Base-by-base conservation (phyloP, 2,797 vertebrate species). In the Clarias pachynema region DNA sequence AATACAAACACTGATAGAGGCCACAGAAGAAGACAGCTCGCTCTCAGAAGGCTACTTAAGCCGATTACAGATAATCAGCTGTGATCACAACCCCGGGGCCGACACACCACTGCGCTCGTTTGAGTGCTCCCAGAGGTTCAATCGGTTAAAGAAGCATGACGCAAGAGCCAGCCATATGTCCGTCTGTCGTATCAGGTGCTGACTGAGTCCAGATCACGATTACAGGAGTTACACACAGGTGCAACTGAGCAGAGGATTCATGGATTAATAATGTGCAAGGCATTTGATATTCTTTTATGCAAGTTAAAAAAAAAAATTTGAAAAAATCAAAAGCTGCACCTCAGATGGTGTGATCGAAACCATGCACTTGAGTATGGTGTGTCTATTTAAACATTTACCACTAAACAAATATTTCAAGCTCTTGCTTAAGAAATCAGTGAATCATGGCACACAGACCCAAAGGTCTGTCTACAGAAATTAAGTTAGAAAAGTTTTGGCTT, bases 21-120 rank as follows among this genome's bases (percentile, higher is more conserved):
- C 62, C 49, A 53, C 29, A 63, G 77, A 56, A 85, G 37, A 66
- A 31, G 79, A 87, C 89, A 82, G 91, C 91, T 89, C 83, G 57
- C 90, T 93, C 93, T 90, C 91, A 88, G 91, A 92, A 94, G 92
- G 89, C 89, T 80, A n/a, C 73, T 88, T 94, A 94, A 95, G 93
- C 91, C 88, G 94, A 93, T 95, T 94, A 95, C 84, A 92, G 90
- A 90, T 91, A 91, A 93, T 94, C 93, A 93, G 93, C 91, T 89
- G 91, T 90, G 92, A 92, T 94, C 91, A 92, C 91, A 89, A 89
- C 87, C 89, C 85, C 65, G 77, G 85, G 89, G 91, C 92, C 94
- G 93, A 93, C 88, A 91, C 89, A 89, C 83, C 81, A 86, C 82
- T 87, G 85, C 89, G 90, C 89, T 91, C 90, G 90, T 90, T 87